Evolutionary conservation across 2,888 invertebrate species (phyloP).

Genomic region (Oligia latruncula): DNA sequence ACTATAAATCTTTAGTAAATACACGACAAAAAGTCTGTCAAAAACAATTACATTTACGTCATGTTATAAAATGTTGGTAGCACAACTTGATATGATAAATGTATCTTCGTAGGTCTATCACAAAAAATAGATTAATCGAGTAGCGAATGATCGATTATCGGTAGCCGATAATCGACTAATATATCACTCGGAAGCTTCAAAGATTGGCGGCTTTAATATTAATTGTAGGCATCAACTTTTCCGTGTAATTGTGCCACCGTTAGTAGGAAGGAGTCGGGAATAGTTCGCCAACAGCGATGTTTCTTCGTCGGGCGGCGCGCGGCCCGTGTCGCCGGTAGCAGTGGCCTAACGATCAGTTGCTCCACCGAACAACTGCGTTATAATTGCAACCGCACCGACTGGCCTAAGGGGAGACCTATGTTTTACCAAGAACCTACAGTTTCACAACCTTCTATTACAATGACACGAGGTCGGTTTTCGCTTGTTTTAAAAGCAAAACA

Average conservation of each 20-base stretch:
- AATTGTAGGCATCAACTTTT: conserved; percentile 38
- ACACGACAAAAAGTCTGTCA: conserved; percentile 20
- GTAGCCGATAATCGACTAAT: conserved; percentile 46
- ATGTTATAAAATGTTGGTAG: conserved; percentile 16
- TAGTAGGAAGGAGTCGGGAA: conserved; percentile 16
- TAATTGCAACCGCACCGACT: conserved; percentile 60
- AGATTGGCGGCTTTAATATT: conserved; percentile 45
- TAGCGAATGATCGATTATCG: conserved; percentile 56
- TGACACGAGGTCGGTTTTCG: conserved; percentile 15
- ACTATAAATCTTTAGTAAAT: conserved; percentile 37
- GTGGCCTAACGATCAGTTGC: conserved; percentile 53
- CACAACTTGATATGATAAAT: conserved; percentile 45
- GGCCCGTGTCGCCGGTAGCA: conserved; percentile 55
- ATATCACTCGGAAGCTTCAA: conserved; percentile 52
- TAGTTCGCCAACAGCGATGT: conserved; percentile 49
- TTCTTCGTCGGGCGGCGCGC: conserved; percentile 18
- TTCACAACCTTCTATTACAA: conserved; percentile 1
- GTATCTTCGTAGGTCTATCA: conserved; percentile 5
- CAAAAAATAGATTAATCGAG: conserved; percentile 52
- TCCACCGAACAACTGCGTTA: conserved; percentile 49
- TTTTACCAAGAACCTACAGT: conserved; percentile 6
- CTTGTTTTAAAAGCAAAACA: not conserved
- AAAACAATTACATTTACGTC: conserved; percentile 15
- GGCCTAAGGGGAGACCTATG: conserved; percentile 48
- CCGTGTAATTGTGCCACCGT: conserved; percentile 23